Conservation (phyloP, 1,140 invertebrate genomes). For the Antheraea mylitta region DNA sequence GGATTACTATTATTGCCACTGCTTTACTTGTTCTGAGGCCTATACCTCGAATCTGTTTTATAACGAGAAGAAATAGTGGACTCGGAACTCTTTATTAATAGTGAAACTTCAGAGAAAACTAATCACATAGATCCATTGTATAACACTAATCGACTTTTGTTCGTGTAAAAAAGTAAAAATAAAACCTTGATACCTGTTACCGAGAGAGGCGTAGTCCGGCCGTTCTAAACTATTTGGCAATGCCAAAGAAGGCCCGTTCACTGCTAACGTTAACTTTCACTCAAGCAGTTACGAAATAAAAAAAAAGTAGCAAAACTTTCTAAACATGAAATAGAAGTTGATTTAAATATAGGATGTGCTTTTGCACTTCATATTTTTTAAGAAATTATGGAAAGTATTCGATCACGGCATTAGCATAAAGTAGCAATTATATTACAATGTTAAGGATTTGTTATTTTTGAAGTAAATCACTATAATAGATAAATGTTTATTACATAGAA, state of each 20-base stretch:
- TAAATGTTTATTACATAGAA: no score
- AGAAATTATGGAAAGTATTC: no score
- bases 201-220: slow-evolving; percentile 21
- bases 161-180: slow-evolving; percentile 7
- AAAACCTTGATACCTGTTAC: slow-evolving; percentile 30
- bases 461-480: no score
- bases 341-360: background rate
- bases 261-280: slow-evolving; percentile 63
- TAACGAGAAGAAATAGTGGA: background rate
- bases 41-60: no score
- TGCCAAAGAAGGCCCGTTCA: slow-evolving; percentile 56
- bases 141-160: background rate
- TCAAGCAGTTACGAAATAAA: slow-evolving; percentile 44
- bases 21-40: no score
- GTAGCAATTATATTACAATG: no score
- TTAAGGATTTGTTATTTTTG: no score
- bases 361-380: background rate
- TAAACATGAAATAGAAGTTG: slow-evolving; percentile 20
- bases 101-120: background rate
- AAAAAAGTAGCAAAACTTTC: slow-evolving; percentile 66
- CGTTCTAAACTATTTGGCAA: slow-evolving; percentile 46
- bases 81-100: background rate
- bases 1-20: no score
- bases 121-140: slow-evolving; percentile 2
- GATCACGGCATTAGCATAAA: no score